phyloP scores from a whole-genome alignment of 2,888 invertebrate species.

The Cancer borealis region DNA sequence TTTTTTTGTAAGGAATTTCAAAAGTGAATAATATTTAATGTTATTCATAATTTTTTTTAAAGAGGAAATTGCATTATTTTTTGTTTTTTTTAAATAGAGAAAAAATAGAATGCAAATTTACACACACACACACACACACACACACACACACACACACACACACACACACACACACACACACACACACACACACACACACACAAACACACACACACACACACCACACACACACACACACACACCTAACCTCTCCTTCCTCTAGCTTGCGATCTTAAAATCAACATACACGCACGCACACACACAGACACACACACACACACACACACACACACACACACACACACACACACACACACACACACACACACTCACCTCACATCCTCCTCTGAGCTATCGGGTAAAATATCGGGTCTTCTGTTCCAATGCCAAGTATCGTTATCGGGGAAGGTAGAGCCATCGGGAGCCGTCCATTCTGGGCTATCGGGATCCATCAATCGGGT shows the following conservation, averaged over 20 bases:
- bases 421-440: constrained; percentile 72
- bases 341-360: background rate
- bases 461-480: constrained; percentile 4
- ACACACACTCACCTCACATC: constrained; percentile 63
- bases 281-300: background rate
- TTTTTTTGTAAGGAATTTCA: too few species aligned
- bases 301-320: background rate
- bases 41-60: too few species aligned
- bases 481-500: constrained; percentile 31
- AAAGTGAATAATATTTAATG: too few species aligned
- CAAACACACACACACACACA: background rate
- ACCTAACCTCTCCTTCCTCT: background rate
- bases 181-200: background rate
- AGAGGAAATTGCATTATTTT: too few species aligned
- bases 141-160: constrained; percentile 18
- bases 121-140: background rate
- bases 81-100: too few species aligned
- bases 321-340: background rate
- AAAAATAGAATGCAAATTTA: too few species aligned
- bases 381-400: constrained; percentile 31
- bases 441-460: constrained; percentile 73
- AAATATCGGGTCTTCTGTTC: constrained; percentile 63
- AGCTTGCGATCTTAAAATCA: background rate
- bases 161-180: background rate
- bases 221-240: background rate